phyloP scores from a whole-genome alignment of 2,113 vertebrate species.

The Chrysochloris asiatica region DNA sequence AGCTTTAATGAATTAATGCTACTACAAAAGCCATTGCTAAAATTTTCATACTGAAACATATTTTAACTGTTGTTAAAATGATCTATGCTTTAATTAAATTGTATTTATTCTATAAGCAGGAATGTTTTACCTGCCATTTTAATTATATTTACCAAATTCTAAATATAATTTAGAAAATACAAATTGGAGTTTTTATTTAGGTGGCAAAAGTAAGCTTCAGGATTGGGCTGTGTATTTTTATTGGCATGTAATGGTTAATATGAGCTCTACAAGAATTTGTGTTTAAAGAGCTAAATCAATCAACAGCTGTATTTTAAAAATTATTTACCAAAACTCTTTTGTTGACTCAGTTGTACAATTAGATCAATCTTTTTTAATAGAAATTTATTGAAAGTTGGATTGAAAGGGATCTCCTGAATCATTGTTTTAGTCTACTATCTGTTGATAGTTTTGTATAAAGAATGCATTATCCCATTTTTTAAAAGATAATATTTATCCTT shows the following conservation, averaged over 20 bases:
- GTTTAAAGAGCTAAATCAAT: conserved; percentile 49
- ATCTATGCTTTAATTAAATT: conserved; percentile 70
- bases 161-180: conserved; percentile 63
- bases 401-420: neutral
- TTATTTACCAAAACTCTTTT: neutral
- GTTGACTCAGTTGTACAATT: conserved; percentile 9
- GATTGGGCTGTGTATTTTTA: conserved; percentile 80
- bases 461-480: conserved; percentile 5
- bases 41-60: conserved; percentile 67
- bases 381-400: neutral
- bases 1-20: conserved; percentile 70
- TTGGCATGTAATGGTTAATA: conserved; percentile 73
- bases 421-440: conserved; percentile 23
- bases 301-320: conserved; percentile 60
- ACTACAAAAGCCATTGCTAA: conserved; percentile 69
- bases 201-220: conserved; percentile 69
- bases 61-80: conserved; percentile 68
- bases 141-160: conserved; percentile 72
- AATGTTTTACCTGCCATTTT: conserved; percentile 70
- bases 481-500: neutral
- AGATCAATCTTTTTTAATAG: conserved; percentile 28
- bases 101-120: conserved; percentile 61
- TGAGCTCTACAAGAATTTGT: conserved; percentile 73
- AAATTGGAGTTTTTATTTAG: conserved; percentile 68
- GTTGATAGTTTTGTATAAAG: neutral